These are phyloP conservation scores for Temnothorax curvispinosus DNA, from an alignment of 1,140 invertebrate species.

Conservation along the genomic window DNA sequence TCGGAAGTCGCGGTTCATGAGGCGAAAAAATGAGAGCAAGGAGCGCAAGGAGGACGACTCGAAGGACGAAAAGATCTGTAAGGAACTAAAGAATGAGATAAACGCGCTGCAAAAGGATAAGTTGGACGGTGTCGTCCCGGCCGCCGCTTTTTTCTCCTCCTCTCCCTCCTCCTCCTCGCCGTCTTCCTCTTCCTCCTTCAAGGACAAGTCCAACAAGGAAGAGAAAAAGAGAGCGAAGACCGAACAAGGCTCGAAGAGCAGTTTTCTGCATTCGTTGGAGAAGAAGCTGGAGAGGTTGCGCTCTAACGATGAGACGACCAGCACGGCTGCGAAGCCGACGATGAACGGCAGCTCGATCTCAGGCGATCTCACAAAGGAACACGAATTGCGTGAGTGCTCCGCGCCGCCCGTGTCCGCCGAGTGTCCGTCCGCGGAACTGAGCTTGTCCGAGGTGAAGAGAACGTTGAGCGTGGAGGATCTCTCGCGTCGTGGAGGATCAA, in stretches of 20 bases:
- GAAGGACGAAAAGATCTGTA: conserved; percentile 72
- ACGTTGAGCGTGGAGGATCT: conserved; percentile 90
- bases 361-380: conserved; percentile 69
- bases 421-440: conserved; percentile 74
- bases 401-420: conserved; percentile 86
- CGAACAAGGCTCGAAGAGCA: conserved; percentile 71
- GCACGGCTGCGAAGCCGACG: neutral
- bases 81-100: conserved; percentile 81
- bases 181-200: conserved; percentile 17
- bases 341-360: conserved; percentile 75
- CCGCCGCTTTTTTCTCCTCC: conserved; percentile 1
- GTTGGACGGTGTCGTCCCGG: conserved; percentile 5
- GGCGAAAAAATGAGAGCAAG: conserved; percentile 71
- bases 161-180: conserved; percentile 11
- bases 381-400: conserved; percentile 87
- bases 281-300: conserved; percentile 85
- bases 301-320: conserved; percentile 74
- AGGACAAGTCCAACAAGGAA: conserved; percentile 67
- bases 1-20: conserved; percentile 82
- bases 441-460: conserved; percentile 82
- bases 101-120: conserved; percentile 77
- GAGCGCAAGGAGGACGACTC: neutral
- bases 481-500: conserved; percentile 81
- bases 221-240: conserved; percentile 48
- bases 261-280: conserved; percentile 84